Evolutionary conservation across 2,113 vertebrate genomes (phyloP).

Genomic region (Tringa solitaria): DNA sequence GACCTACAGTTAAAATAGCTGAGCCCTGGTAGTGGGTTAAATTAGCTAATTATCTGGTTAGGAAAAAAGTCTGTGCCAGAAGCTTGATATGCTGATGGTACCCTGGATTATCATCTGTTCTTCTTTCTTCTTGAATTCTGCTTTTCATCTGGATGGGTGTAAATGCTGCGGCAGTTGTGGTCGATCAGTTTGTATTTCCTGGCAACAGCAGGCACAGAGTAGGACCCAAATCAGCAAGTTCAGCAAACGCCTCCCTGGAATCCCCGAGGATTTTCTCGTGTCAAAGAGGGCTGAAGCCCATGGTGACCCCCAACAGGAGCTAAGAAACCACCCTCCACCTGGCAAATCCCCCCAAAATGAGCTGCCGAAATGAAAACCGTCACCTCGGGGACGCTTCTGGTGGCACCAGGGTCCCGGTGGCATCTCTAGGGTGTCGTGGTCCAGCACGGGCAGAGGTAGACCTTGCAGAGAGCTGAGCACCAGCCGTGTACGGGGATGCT

Average conservation of each 20-base stretch:
- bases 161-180: neutral
- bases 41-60: neutral
- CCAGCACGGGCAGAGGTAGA: neutral
- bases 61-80: neutral
- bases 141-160: neutral
- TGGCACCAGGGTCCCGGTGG: neutral
- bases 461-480: neutral
- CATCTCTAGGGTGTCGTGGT: neutral
- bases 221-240: neutral
- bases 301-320: neutral
- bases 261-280: fast-evolving
- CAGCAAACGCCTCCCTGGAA: neutral
- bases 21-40: neutral
- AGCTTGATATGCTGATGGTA: neutral
- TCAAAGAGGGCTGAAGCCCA: neutral
- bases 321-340: neutral
- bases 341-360: neutral
- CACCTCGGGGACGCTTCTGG: neutral
- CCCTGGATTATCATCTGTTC: neutral
- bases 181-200: neutral
- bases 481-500: fast-evolving
- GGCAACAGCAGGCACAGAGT: neutral
- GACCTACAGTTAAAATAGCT: neutral
- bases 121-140: neutral
- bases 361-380: neutral